A percentile compares a stretch with the other conserved stretches of the same genome.
phyloP scores from a whole-genome alignment of 2,797 vertebrate genomes.

The Sebastes minor region DNA sequence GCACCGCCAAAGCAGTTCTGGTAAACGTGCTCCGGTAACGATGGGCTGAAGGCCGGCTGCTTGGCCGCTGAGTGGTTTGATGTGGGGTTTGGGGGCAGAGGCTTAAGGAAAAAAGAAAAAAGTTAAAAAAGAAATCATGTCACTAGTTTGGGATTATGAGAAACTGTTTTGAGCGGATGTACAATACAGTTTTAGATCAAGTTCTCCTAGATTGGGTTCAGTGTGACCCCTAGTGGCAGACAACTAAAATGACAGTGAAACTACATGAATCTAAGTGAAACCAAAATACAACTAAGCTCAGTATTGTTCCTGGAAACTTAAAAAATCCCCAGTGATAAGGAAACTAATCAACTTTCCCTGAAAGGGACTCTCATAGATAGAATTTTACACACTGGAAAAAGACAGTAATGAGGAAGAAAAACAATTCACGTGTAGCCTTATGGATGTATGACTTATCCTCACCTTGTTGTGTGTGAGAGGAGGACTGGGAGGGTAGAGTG shows the following conservation, averaged over 20 bases:
- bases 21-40: conserved; percentile 95
- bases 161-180: not conserved
- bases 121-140: not conserved
- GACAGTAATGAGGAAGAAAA: not conserved
- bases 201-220: not conserved
- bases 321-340: conserved; percentile 45
- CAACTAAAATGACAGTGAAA: conserved; percentile 7
- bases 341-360: conserved; percentile 43
- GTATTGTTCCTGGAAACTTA: conserved; percentile 55
- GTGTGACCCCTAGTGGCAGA: conserved; percentile 60
- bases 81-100: conserved; percentile 88
- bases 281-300: conserved; percentile 28
- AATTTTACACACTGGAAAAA: not conserved
- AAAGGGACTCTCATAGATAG: not conserved
- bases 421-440: not conserved
- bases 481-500: conserved; percentile 92
- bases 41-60: conserved; percentile 93
- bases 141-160: not conserved
- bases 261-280: conserved; percentile 52
- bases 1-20: conserved; percentile 92
- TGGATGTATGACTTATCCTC: conserved; percentile 41
- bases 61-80: conserved; percentile 91
- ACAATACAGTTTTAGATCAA: not conserved
- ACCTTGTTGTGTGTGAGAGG: conserved; percentile 97
- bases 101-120: conserved; percentile 73